Evolutionary conservation across 2,888 invertebrate species (phyloP).

Genomic region (Ectemnius continuus): DNA sequence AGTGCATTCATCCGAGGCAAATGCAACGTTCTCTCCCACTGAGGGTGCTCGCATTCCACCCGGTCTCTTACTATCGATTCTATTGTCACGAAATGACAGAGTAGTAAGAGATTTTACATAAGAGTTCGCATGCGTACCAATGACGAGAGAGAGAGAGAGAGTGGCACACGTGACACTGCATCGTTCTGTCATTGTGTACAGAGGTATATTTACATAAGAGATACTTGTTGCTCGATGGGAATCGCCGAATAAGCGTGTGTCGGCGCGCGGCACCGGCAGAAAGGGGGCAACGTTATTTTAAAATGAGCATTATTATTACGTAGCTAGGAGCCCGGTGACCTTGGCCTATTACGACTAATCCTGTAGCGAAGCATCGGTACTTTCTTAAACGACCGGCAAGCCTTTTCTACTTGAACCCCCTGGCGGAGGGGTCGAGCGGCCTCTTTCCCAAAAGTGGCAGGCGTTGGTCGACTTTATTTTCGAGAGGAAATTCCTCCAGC

Average conservation of each 20-base stretch:
- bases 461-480: slow-evolving; percentile 6
- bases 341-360: slow-evolving; percentile 56
- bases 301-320: slow-evolving; percentile 62
- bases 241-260: slow-evolving; percentile 32
- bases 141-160: not conserved
- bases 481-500: not conserved
- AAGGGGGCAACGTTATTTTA: slow-evolving; percentile 47
- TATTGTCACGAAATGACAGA: too few species aligned
- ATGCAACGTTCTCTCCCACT: too few species aligned
- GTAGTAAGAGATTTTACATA: not conserved
- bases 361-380: slow-evolving; percentile 7
- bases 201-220: slow-evolving; percentile 12
- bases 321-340: slow-evolving; percentile 41
- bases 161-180: too few species aligned
- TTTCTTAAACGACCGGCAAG: slow-evolving; percentile 16
- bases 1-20: too few species aligned
- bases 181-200: not conserved
- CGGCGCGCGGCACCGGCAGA: slow-evolving; percentile 8
- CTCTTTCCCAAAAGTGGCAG: not conserved
- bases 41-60: too few species aligned
- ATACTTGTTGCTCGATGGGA: slow-evolving; percentile 12
- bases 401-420: slow-evolving; percentile 9
- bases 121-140: not conserved
- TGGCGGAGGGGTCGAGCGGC: not conserved
- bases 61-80: too few species aligned